These are phyloP conservation scores for Uropetala carovei DNA, from an alignment of 2,888 invertebrate genomes.

Conservation along the genomic window DNA sequence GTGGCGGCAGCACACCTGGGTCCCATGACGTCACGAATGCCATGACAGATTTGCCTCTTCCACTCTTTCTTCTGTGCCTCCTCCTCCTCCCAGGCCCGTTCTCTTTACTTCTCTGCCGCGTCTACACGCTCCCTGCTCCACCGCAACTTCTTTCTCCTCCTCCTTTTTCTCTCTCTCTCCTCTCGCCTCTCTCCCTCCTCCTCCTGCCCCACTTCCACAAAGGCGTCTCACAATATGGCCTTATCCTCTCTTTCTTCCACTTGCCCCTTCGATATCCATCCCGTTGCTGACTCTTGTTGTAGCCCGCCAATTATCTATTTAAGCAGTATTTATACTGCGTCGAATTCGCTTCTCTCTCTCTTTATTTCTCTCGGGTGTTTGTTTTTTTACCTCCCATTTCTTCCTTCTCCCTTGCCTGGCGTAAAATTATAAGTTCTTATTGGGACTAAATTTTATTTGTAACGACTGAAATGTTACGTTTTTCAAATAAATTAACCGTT, in stretches of 20 bases:
- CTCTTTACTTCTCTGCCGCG: background rate
- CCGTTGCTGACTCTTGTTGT: background rate
- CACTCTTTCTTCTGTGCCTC: background rate
- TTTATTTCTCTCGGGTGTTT: too few species aligned
- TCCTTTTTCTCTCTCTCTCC: background rate
- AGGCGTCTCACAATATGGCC: background rate
- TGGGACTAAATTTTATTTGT: too few species aligned
- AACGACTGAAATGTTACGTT: too few species aligned
- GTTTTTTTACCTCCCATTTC: too few species aligned
- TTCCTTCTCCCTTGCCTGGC: too few species aligned
- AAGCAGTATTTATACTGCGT: background rate
- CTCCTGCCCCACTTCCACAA: background rate
- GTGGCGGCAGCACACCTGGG: constrained; percentile 59
- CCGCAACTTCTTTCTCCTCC: background rate
- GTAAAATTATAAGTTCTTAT: too few species aligned
- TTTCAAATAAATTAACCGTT: too few species aligned
- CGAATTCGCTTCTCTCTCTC: too few species aligned
- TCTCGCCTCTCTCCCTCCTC: too few species aligned
- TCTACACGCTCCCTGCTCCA: background rate
- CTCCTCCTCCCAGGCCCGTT: background rate
- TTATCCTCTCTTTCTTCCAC: background rate
- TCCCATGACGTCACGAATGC: constrained; percentile 58
- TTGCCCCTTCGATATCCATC: too few species aligned
- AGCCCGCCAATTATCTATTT: constrained; percentile 11
- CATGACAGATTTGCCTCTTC: constrained; percentile 54